Evolutionary conservation across 2,888 invertebrate genomes (phyloP).

Genomic region (Hirtodrosophila duncani): DNA sequence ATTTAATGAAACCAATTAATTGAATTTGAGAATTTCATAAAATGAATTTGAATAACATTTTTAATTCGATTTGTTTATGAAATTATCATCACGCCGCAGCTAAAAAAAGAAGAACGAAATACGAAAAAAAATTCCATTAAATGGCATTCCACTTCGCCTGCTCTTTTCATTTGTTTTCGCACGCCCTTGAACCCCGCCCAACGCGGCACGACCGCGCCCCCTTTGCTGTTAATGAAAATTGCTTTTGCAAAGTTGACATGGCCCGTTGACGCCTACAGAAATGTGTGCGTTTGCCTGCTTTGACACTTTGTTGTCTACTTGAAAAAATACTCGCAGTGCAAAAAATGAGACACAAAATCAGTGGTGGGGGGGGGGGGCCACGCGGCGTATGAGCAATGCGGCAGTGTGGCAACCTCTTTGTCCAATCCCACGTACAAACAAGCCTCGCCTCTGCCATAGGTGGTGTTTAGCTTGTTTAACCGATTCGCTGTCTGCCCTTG

Average conservation of each 20-base stretch:
- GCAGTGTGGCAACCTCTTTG: too few relatives aligned
- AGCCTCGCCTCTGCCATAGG: too few relatives aligned
- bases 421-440: too few relatives aligned
- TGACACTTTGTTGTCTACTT: slow-evolving; percentile 25
- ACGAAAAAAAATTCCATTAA: background rate
- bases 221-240: slow-evolving; percentile 58
- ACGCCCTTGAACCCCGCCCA: slow-evolving; percentile 45
- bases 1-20: too few relatives aligned
- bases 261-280: slow-evolving; percentile 57
- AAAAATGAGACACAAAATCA: slow-evolving; percentile 13
- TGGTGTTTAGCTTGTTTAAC: too few relatives aligned
- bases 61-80: slow-evolving; percentile 6
- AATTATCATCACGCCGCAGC: too few relatives aligned
- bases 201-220: slow-evolving; percentile 29
- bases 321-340: too few relatives aligned
- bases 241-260: slow-evolving; percentile 50
- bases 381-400: slow-evolving; percentile 53
- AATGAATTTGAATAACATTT: too few relatives aligned
- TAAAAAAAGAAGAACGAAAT: background rate
- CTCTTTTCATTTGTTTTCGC: slow-evolving; percentile 42
- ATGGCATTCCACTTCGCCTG: slow-evolving; percentile 9
- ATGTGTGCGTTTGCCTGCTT: slow-evolving; percentile 38
- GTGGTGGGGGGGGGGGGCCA: slow-evolving; percentile 25
- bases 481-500: too few relatives aligned
- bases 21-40: too few relatives aligned